Evolutionary conservation across 53 echinoderm and acorn worm genomes (phyloP), one percentile per base, ranked within the genome.

Genomic region (Henricia sp.): DNA sequence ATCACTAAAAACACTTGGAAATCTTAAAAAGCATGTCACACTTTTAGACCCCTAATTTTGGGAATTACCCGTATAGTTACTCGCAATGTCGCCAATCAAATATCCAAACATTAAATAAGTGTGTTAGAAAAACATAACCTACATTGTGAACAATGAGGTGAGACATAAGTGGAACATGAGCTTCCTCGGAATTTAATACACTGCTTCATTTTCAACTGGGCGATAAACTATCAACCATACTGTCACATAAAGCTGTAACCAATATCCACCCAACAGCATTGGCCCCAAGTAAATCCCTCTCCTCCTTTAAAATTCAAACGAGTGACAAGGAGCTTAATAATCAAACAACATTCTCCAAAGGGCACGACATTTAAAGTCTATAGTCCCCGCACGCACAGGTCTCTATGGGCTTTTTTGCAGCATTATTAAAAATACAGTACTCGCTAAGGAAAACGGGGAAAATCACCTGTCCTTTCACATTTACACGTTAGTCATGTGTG

Each of bases 361-460:
- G 73, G 33, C 52, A 26, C 51, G 71, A 52, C 71, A 71, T 71
- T 71, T 71, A 35, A 71, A 48, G 14, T 30, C n/a, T 29, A 25
- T 6, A 1, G 32, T 29, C 23, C 62, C 29, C 5, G 33, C 12
- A 29, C 11, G 32, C 44, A 44, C 6, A 44, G 32, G 9, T 67
- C 33, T 64, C 64, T 39, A 23, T 52, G 6, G 53, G 6, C 53
- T 8, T 37, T 53, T 54, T 64, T 12, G 19, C n/a, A 21, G 13
- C 0, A 16, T 33, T 73, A 52, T 53, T 37, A 54, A 73, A 32
- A 68, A 68, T 21, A 24, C 73, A 53, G 33, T 32, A 32, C 62
- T 33, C 16, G 32, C 6, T 29, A 14, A 32, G 62, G 53, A 10
- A 34, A 60, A 60, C 1, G 5, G 14, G 62, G n/a, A n/a, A n/a